These are phyloP conservation scores for Hycleus phaleratus DNA, from an alignment of 1,140 invertebrate species.

Conservation along the genomic window DNA sequence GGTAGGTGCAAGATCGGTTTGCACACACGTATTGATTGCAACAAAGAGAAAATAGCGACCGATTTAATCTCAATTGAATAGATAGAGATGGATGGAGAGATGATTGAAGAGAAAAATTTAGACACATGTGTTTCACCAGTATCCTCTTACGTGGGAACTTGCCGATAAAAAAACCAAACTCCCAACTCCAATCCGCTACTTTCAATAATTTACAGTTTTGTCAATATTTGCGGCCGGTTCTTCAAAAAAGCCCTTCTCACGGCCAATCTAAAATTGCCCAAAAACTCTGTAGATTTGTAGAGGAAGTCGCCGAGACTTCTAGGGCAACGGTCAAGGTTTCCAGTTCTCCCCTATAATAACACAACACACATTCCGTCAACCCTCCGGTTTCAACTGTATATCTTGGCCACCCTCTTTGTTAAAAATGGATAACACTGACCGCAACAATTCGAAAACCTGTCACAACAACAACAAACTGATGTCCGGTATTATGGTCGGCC, in stretches of 20 bases:
- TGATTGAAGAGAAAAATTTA: neutral
- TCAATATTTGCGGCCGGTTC: slow-evolving; percentile 14
- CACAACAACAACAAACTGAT: neutral
- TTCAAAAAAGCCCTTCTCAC: neutral
- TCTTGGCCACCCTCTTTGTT: neutral
- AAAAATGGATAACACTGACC: neutral
- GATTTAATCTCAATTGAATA: neutral
- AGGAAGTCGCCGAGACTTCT: slow-evolving; percentile 2
- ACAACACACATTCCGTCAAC: too few species aligned
- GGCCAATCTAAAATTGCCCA: neutral
- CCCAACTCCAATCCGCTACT: slow-evolving; percentile 6
- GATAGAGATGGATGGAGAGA: neutral
- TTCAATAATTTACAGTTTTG: slow-evolving; percentile 15
- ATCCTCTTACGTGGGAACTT: slow-evolving; percentile 19
- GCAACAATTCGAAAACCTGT: neutral
- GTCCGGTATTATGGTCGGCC: neutral
- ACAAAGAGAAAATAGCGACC: neutral
- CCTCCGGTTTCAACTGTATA: neutral
- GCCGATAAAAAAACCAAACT: slow-evolving; percentile 10
- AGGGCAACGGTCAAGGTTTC: slow-evolving; percentile 6
- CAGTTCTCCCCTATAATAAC: too few species aligned
- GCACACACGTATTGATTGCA: slow-evolving; percentile 21
- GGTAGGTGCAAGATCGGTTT: slow-evolving; percentile 33
- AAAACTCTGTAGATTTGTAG: neutral
- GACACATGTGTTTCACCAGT: neutral